Percentiles rank a stretch among this genome's conserved stretches.
These are phyloP conservation scores for Xanthia togata DNA, from an alignment of 2,888 invertebrate species.

Conservation along the genomic window DNA sequence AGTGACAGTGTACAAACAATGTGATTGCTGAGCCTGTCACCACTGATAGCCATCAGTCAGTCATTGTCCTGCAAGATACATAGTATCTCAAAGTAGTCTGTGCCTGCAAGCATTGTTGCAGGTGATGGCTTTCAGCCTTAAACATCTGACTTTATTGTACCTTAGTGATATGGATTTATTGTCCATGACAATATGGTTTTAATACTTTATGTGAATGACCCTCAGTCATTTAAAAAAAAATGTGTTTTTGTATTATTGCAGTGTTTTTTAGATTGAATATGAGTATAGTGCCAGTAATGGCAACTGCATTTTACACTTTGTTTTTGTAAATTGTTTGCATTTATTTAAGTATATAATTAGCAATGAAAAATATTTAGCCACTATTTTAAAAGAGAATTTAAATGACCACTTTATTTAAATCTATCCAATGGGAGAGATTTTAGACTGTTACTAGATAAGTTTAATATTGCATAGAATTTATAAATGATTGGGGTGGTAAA, in stretches of 20 bases:
- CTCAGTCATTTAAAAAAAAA: too few relatives aligned
- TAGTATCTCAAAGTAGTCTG: too few relatives aligned
- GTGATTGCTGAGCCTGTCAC: background rate
- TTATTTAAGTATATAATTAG: background rate
- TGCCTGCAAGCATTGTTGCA: slow-evolving; percentile 4
- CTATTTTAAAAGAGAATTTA: background rate
- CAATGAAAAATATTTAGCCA: background rate
- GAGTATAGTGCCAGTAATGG: background rate
- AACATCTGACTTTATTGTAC: background rate
- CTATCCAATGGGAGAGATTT: background rate
- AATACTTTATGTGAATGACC: background rate
- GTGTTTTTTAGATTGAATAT: background rate
- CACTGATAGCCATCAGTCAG: slow-evolving; percentile 32
- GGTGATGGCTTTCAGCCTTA: background rate
- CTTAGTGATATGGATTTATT: background rate
- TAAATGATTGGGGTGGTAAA: background rate
- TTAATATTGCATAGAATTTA: background rate
- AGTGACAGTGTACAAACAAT: background rate
- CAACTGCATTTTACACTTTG: background rate
- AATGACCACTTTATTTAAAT: background rate
- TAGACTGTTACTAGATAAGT: background rate
- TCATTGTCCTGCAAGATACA: slow-evolving; percentile 18
- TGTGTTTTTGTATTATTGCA: background rate
- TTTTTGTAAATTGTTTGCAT: background rate
- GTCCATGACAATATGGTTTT: slow-evolving; percentile 1